These are phyloP conservation scores for Pogonocichla stellata DNA, from an alignment of 2,113 vertebrate genomes.

Conservation along the genomic window DNA sequence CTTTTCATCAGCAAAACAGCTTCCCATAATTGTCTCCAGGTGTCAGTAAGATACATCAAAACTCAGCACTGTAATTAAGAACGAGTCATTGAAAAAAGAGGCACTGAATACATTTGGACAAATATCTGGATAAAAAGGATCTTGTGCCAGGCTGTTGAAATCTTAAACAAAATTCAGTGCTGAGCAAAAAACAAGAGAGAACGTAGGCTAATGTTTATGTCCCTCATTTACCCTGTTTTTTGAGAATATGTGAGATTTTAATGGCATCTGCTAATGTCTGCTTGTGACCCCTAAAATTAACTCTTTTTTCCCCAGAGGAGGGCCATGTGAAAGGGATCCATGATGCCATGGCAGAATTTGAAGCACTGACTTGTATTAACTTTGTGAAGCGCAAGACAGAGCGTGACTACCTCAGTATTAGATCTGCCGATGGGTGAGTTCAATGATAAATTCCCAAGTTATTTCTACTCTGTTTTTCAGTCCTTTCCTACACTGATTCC, in stretches of 20 bases:
- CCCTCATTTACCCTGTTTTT: neutral
- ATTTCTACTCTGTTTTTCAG: neutral
- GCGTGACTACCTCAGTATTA: slow-evolving; percentile 49
- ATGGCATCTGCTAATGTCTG: neutral
- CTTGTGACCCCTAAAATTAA: neutral
- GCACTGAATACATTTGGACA: neutral
- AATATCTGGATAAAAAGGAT: neutral
- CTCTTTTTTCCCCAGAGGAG: slow-evolving; percentile 9
- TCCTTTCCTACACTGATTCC: neutral
- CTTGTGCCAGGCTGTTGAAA: neutral
- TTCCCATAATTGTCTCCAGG: neutral
- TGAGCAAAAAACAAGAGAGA: neutral
- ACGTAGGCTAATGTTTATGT: neutral
- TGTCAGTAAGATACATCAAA: neutral
- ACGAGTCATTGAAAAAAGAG: neutral
- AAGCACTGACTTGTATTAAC: slow-evolving; percentile 56
- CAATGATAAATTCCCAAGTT: neutral
- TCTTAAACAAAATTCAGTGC: neutral
- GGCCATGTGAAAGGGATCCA: neutral
- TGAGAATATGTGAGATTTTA: neutral
- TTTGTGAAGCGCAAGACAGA: slow-evolving; percentile 52
- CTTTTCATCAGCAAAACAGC: neutral
- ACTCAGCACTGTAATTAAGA: neutral
- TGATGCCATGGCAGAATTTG: slow-evolving; percentile 65
- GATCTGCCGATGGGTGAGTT: slow-evolving; percentile 50